phyloP scores from a whole-genome alignment of 2,797 vertebrate species.

The Pseudomugil gertrudae region DNA sequence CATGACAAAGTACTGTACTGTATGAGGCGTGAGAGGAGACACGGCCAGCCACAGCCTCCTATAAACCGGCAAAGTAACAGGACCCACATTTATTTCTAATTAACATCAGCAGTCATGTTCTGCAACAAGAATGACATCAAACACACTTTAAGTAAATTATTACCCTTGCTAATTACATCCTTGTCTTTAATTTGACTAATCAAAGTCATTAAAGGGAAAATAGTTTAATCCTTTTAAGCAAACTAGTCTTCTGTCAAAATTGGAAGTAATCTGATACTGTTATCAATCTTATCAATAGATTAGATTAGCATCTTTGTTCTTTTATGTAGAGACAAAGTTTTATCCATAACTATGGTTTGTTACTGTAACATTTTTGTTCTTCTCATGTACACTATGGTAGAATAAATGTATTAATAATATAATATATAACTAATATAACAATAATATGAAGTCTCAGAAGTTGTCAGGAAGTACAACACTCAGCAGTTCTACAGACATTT shows the following conservation, averaged over 20 bases:
- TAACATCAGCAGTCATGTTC: slow-evolving; percentile 33
- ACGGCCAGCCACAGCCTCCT: slow-evolving; percentile 38
- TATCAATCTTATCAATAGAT: background rate
- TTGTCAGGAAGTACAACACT: slow-evolving; percentile 13
- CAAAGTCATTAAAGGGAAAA: background rate
- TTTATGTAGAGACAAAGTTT: background rate
- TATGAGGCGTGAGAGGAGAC: slow-evolving; percentile 51
- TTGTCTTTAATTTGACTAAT: background rate
- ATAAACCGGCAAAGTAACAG: slow-evolving; percentile 53
- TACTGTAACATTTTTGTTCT: background rate
- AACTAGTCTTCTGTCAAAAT: background rate
- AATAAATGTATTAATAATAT: slow-evolving; percentile 8
- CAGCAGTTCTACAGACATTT: slow-evolving; percentile 23
- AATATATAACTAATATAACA: slow-evolving; percentile 15
- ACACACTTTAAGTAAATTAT: slow-evolving; percentile 17
- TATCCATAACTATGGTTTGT: background rate
- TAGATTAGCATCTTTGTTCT: background rate
- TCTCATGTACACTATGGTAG: slow-evolving; percentile 8
- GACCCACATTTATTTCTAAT: slow-evolving; percentile 60
- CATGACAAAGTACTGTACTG: slow-evolving; percentile 66
- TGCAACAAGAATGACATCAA: slow-evolving; percentile 9
- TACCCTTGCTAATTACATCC: background rate
- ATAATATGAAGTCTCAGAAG: slow-evolving; percentile 8
- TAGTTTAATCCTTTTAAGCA: background rate
- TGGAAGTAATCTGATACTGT: background rate